phyloP scores from a whole-genome alignment of 2,888 invertebrate genomes.

The Adela reaumurella region DNA sequence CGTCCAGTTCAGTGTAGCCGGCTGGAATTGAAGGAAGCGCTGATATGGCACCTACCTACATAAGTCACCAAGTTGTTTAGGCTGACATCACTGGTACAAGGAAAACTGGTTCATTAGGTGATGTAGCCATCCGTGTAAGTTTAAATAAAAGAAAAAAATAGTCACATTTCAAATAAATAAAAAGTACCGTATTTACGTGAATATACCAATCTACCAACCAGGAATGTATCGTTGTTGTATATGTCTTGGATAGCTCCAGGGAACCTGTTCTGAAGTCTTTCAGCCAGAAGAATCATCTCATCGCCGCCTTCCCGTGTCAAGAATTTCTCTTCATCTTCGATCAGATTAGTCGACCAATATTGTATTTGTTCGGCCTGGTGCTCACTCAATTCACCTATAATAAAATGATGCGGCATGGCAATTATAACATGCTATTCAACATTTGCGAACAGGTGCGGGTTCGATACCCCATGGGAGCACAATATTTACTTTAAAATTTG shows the following conservation, averaged over 20 bases:
- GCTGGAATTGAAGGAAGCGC: too few relatives aligned
- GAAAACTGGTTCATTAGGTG: too few relatives aligned
- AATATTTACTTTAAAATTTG: slow-evolving; percentile 19
- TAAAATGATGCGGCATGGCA: too few relatives aligned
- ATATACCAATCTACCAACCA: slow-evolving; percentile 29
- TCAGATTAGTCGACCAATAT: slow-evolving; percentile 58
- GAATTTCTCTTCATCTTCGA: slow-evolving; percentile 52
- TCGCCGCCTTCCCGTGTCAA: slow-evolving; percentile 71
- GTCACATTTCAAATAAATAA: slow-evolving; percentile 1
- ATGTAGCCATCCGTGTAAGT: too few relatives aligned
- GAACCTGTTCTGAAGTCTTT: slow-evolving; percentile 70
- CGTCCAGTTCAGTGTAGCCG: too few relatives aligned
- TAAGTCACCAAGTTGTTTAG: too few relatives aligned
- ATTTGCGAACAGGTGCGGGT: too few relatives aligned
- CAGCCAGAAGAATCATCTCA: slow-evolving; percentile 69
- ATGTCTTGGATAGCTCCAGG: slow-evolving; percentile 58
- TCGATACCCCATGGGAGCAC: too few relatives aligned
- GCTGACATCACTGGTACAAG: too few relatives aligned
- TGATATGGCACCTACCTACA: too few relatives aligned
- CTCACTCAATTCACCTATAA: slow-evolving; percentile 32
- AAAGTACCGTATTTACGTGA: slow-evolving; percentile 1
- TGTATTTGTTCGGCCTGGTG: slow-evolving; percentile 42
- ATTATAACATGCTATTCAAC: too few relatives aligned
- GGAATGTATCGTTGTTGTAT: slow-evolving; percentile 59
- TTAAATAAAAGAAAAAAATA: too few relatives aligned